Evolutionary conservation across 2,113 vertebrate species (phyloP).

Genomic region (Arizona elegans): DNA sequence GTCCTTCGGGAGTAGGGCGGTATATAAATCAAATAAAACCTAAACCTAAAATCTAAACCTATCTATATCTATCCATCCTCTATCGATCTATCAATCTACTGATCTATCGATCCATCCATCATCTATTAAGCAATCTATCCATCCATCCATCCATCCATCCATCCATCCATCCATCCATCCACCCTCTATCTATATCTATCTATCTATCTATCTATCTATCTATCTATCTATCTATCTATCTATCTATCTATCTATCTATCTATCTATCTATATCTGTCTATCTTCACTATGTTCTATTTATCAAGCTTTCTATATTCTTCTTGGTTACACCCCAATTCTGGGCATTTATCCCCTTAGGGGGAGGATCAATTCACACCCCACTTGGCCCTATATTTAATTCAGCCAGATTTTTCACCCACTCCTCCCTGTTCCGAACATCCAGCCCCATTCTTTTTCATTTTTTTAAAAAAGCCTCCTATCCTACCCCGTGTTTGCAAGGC

Average conservation of each 20-base stretch:
- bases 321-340: not conserved
- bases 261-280: not conserved
- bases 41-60: too few species aligned
- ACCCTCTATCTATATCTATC: not conserved
- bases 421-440: not conserved
- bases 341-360: not conserved
- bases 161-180: too few species aligned
- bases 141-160: too few species aligned
- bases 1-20: too few species aligned
- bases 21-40: too few species aligned
- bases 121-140: too few species aligned
- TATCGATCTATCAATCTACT: too few species aligned
- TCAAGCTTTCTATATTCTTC: not conserved
- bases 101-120: too few species aligned
- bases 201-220: not conserved
- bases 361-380: not conserved
- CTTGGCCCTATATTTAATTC: not conserved
- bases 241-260: not conserved
- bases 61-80: too few species aligned
- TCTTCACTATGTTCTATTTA: not conserved
- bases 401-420: not conserved
- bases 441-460: not conserved
- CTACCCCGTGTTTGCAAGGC: not conserved
- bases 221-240: not conserved
- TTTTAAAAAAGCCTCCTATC: not conserved